Percentiles rank a stretch among this genome's conserved stretches.
Evolutionary conservation across 2,797 vertebrate genomes (phyloP).

Genomic region (Sternarchorhynchus goeldii): DNA sequence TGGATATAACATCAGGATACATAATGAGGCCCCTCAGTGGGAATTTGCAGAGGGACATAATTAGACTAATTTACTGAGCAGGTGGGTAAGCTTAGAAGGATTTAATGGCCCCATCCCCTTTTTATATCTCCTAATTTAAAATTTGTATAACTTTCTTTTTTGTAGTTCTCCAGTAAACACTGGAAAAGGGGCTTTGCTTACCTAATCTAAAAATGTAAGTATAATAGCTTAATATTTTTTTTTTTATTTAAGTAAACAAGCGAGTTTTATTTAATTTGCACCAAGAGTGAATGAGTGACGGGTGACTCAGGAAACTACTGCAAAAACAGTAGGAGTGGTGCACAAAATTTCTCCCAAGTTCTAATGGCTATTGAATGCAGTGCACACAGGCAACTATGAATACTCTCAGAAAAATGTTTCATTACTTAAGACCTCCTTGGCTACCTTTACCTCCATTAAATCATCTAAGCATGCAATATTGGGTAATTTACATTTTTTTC

Average conservation of each 20-base stretch:
- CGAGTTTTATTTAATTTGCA: neutral
- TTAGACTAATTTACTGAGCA: conserved; percentile 3
- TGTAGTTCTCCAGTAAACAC: conserved; percentile 20
- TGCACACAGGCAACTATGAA: neutral
- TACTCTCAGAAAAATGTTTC: neutral
- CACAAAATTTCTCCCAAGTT: neutral
- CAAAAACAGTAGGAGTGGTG: neutral
- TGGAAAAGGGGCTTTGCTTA: conserved; percentile 8
- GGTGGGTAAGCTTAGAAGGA: neutral
- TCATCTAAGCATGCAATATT: neutral
- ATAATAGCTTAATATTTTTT: neutral
- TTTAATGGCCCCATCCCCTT: neutral
- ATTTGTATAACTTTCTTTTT: neutral
- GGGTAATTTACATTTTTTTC: neutral
- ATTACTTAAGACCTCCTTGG: neutral
- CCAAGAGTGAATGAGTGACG: neutral
- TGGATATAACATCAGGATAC: neutral
- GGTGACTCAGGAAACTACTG: conserved; percentile 12
- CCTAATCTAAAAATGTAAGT: neutral
- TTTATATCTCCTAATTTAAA: neutral
- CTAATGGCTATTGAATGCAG: neutral
- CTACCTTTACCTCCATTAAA: neutral
- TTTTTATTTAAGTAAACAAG: neutral
- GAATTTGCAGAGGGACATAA: neutral
- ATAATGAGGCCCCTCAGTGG: neutral